A percentile compares a stretch with the other conserved stretches of the same genome.
phyloP scores from a whole-genome alignment of 2,113 vertebrate species.

The Falco punctatus region DNA sequence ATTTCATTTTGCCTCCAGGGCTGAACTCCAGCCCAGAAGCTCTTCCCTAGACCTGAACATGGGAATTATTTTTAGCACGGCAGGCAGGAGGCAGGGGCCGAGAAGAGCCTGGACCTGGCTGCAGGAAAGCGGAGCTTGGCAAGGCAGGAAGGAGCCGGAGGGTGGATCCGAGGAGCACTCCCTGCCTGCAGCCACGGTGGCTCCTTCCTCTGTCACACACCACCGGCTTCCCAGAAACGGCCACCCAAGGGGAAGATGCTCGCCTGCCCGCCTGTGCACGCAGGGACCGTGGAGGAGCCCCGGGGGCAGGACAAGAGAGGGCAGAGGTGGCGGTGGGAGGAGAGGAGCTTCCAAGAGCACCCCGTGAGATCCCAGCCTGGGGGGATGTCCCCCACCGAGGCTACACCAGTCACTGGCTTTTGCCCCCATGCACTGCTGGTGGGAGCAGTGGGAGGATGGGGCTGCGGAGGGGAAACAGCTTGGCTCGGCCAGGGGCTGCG shows the following conservation, averaged over 20 bases:
- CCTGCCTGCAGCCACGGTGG: constrained; percentile 45
- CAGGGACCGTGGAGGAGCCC: neutral
- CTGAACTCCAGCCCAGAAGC: neutral
- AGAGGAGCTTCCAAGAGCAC: neutral
- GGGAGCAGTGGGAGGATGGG: neutral
- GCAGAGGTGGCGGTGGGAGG: neutral
- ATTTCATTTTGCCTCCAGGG: neutral
- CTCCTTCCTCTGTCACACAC: constrained; percentile 62
- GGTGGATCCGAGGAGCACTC: constrained; percentile 44
- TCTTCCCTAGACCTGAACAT: neutral
- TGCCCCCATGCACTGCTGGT: neutral
- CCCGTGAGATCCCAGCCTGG: neutral
- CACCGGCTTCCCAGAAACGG: neutral
- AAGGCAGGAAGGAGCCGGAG: constrained; percentile 63
- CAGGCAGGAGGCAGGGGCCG: neutral
- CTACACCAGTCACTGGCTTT: neutral
- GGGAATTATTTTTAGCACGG: constrained; percentile 41
- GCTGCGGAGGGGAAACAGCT: neutral
- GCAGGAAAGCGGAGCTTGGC: constrained; percentile 57
- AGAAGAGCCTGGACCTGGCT: neutral
- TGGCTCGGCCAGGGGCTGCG: neutral
- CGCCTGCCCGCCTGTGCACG: accelerated
- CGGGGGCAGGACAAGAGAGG: neutral
- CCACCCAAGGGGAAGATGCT: neutral
- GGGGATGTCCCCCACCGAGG: neutral